Percentiles rank a stretch among this genome's conserved stretches.
Evolutionary conservation across 2,113 vertebrate species (phyloP).

Genomic region (Reinhardtius hippoglossoides): DNA sequence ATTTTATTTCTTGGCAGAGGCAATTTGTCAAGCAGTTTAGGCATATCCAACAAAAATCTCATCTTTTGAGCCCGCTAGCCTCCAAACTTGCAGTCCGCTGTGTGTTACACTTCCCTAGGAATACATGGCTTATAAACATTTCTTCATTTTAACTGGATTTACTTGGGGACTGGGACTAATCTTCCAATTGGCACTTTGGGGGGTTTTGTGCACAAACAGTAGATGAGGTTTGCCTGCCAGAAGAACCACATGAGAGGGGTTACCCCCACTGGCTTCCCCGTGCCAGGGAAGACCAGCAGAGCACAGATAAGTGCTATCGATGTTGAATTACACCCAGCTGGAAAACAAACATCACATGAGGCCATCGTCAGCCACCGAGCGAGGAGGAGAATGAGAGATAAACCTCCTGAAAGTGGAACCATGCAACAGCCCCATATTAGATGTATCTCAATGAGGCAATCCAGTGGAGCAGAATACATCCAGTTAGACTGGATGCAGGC

Average conservation of each 20-base stretch:
- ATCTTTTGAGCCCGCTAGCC: conserved; percentile 1
- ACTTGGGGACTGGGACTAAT: conserved; percentile 19
- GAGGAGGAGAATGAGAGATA: conserved; percentile 31
- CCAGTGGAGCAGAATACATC: conserved; percentile 63
- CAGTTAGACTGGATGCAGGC: conserved; percentile 48
- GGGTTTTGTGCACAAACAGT: conserved; percentile 13
- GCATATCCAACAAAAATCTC: conserved; percentile 17
- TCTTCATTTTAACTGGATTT: conserved; percentile 19
- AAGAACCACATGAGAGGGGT: conserved; percentile 40
- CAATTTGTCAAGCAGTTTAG: conserved; percentile 23
- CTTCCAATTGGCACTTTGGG: background rate
- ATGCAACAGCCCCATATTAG: conserved; percentile 38
- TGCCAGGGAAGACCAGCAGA: conserved; percentile 51
- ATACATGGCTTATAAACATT: conserved; percentile 25
- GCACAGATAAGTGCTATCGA: conserved; percentile 57
- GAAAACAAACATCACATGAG: conserved; percentile 51
- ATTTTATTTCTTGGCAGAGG: conserved; percentile 12
- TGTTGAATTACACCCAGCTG: conserved; percentile 62
- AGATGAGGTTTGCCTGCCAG: conserved; percentile 20
- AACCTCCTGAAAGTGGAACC: conserved; percentile 42
- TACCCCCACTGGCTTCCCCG: conserved; percentile 23
- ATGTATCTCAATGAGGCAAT: conserved; percentile 40
- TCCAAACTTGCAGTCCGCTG: background rate
- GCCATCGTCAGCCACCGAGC: conserved; percentile 27
- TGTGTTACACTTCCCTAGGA: background rate